Conservation (phyloP, 2,797 vertebrate species). For the Vipera ursinii region DNA sequence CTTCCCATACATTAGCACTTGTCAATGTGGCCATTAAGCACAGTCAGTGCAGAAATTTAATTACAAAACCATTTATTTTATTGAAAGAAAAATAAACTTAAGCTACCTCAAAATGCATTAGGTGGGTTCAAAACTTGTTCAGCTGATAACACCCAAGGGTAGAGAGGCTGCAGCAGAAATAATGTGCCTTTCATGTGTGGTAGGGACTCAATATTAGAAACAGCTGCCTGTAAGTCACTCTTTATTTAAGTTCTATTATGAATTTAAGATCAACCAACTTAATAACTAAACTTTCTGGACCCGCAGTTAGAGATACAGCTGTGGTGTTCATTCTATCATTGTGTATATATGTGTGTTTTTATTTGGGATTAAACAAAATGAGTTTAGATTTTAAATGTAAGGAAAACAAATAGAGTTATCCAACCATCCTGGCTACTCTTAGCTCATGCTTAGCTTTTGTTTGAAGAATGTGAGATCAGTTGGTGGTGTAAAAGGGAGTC, state of each 20-base stretch:
- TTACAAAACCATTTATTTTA: slow-evolving; percentile 97
- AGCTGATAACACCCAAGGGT: slow-evolving; percentile 94
- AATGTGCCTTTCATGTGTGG: slow-evolving; percentile 83
- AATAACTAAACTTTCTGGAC: slow-evolving; percentile 85
- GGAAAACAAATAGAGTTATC: slow-evolving; percentile 51
- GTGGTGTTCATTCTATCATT: slow-evolving; percentile 63
- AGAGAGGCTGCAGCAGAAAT: slow-evolving; percentile 78
- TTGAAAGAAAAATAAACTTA: slow-evolving; percentile 98
- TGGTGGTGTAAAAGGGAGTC: slow-evolving; percentile 72
- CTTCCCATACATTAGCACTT: slow-evolving; percentile 93
- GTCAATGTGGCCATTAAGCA: slow-evolving; percentile 93
- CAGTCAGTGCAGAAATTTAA: slow-evolving; percentile 88
- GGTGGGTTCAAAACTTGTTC: slow-evolving; percentile 84
- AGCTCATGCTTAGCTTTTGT: slow-evolving; percentile 67
- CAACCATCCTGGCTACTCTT: background rate
- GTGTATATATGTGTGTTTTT: slow-evolving; percentile 31
- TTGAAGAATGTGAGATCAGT: slow-evolving; percentile 65
- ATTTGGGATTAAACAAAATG: slow-evolving; percentile 23
- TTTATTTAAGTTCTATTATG: slow-evolving; percentile 93
- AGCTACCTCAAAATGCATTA: slow-evolving; percentile 91
- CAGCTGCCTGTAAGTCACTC: slow-evolving; percentile 86
- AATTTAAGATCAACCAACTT: slow-evolving; percentile 87
- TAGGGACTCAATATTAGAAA: slow-evolving; percentile 84
- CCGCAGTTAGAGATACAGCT: slow-evolving; percentile 70
- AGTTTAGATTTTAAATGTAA: slow-evolving; percentile 65